A percentile compares a stretch with the other conserved stretches of the same genome.
Conservation (phyloP, 2,797 vertebrate genomes). For the Coreius guichenoti region DNA sequence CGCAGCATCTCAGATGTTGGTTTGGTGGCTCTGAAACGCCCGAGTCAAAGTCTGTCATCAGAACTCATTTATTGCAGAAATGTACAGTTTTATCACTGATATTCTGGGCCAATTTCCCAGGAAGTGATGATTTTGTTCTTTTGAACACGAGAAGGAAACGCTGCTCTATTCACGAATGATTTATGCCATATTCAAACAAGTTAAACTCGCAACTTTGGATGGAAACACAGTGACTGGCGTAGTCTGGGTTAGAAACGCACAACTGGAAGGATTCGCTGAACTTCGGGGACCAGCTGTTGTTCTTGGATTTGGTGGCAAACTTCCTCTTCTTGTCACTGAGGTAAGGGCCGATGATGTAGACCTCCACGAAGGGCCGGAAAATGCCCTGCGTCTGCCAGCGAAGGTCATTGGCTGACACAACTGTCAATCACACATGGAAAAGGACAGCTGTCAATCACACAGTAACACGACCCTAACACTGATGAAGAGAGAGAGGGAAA, state of each 20-base stretch:
- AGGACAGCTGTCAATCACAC: not conserved
- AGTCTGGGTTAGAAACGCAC: slow-evolving; percentile 77
- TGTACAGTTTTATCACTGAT: too few species aligned
- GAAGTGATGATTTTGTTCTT: too few species aligned
- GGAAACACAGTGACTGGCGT: too few species aligned
- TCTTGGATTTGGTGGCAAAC: slow-evolving; percentile 97
- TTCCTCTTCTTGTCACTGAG: slow-evolving; percentile 98
- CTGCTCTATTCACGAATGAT: too few species aligned
- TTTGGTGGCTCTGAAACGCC: too few species aligned
- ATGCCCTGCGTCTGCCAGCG: slow-evolving; percentile 96
- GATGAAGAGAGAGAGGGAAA: slow-evolving; percentile 55
- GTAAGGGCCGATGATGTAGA: slow-evolving; percentile 95
- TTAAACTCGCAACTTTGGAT: too few species aligned
- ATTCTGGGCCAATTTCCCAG: too few species aligned
- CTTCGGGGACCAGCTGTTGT: slow-evolving; percentile 97
- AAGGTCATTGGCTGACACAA: slow-evolving; percentile 93
- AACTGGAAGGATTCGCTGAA: slow-evolving; percentile 94
- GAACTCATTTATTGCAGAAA: too few species aligned
- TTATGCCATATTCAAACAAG: too few species aligned
- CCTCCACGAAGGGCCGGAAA: slow-evolving; percentile 96
- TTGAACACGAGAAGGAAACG: too few species aligned
- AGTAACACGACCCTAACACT: not conserved
- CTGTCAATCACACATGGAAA: slow-evolving; percentile 66
- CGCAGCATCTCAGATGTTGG: too few species aligned
- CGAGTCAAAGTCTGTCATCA: too few species aligned